Evolutionary conservation across 92 coral and sea anemone genomes (phyloP), one percentile per base, ranked within the genome.

Genomic region (Parazoanthus swiftii): DNA sequence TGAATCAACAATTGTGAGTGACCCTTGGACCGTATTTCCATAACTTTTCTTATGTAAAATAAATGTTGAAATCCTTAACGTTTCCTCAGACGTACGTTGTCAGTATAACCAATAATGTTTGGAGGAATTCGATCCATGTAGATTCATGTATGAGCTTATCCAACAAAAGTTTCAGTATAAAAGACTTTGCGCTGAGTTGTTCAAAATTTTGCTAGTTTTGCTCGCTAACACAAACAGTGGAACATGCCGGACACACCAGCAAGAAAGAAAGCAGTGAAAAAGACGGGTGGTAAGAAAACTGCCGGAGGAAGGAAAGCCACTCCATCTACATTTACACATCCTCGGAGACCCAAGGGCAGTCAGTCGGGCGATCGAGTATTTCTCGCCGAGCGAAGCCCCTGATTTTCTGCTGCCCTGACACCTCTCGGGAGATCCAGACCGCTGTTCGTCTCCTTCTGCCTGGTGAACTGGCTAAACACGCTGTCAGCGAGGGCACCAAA

Each of bases 301-400:
- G 26, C 82, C 16, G 82, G 39, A 72, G 76, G 76, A 72, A 72
- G 36, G 76, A 72, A 72, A 72, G 76, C 16, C 29, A 72, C 38
- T 72, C 76, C 15, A 72, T 72, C 76, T 72, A 72, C 76, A 72
- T 72, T 18, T 72, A 72, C 76, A 72, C n/a, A n/a, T n/a, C n/a
- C n/a, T n/a, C n/a, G n/a, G n/a, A n/a, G n/a, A n/a, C n/a, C n/a
- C n/a, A n/a, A n/a, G n/a, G n/a, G n/a, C n/a, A n/a, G n/a, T n/a
- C n/a, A n/a, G n/a, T n/a, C n/a, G n/a, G n/a, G n/a, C n/a, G n/a
- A n/a, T n/a, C n/a, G n/a, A n/a, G n/a, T n/a, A n/a, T n/a, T n/a
- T n/a, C n/a, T n/a, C n/a, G n/a, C n/a, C n/a, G n/a, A n/a, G n/a
- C n/a, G n/a, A n/a, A n/a, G n/a, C n/a, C n/a, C n/a, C n/a, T n/a